Evolutionary conservation across 2,113 vertebrate genomes (phyloP), one percentile per base, ranked within the genome.

Genomic region (Clarias batrachus): DNA sequence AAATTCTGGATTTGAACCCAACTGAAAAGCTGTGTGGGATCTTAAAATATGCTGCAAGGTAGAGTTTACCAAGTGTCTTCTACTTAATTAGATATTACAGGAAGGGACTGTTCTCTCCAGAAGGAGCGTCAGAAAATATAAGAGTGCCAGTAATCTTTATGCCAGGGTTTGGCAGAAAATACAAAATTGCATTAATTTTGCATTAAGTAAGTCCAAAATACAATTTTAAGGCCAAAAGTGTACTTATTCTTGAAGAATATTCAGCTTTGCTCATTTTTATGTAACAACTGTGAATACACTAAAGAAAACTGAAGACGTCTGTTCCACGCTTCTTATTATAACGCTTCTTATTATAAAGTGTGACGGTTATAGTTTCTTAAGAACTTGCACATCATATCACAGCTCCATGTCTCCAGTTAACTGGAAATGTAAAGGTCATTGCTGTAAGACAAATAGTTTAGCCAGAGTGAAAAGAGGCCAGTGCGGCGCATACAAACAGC

Each of bases 401-500:
- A 77, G 73, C 56, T 56, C n/a, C 52, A 48, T 33, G 25, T 33
- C 25, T 84, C 6, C 25, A 17, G 74, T 74, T 30, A 78, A 17
- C 41, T 56, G 25, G 54, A 65, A 80, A 84, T 5, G 63, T 73
- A 85, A 88, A 52, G 62, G 68, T 77, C 79, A 73, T 19, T 84
- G 77, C 27, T 80, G 59, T 33, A 86, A 25, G 78, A 56, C 70
- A 81, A 68, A 86, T 48, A 74, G 78, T n/a, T 82, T 79, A 37
- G 19, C 7, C 33, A 37, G 9, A 73, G 54, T 62, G 7, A 68
- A 82, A 71, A 57, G 2, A 23, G 83, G n/a, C 52, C 12, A 92
- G 88, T 88, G 88, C 87, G 88, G 62, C 80, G n/a, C 77, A 87
- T 85, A 41, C 77, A 84, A 23, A 83, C 54, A 82, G 65, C 89